Conservation (phyloP, 2,888 invertebrate genomes). For the Venusia cambrica region DNA sequence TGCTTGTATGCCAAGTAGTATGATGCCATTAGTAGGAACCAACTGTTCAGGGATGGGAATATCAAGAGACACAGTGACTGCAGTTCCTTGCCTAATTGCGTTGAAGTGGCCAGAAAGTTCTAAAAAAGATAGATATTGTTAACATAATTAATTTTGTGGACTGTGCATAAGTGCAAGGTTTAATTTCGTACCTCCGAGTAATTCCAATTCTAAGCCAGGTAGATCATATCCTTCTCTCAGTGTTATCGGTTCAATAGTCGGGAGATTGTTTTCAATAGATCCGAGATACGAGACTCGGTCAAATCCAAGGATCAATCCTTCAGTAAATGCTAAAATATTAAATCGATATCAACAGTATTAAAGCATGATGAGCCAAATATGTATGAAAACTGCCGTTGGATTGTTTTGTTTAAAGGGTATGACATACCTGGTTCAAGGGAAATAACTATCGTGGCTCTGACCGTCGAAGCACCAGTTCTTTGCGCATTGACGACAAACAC, state of each 20-base stretch:
- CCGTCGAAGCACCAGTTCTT: constrained; percentile 26
- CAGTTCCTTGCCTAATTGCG: constrained; percentile 4
- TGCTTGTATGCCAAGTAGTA: constrained; percentile 38
- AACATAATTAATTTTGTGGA: no score
- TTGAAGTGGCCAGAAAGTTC: constrained; percentile 18
- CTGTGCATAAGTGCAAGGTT: background rate
- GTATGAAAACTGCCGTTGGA: no score
- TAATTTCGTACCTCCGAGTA: constrained; percentile 36
- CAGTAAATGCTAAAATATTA: constrained; percentile 20
- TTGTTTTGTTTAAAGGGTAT: no score
- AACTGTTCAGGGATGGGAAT: constrained; percentile 33
- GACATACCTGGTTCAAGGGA: constrained; percentile 25
- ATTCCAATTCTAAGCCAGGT: constrained; percentile 31
- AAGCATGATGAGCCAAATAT: no score
- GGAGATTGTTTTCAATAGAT: constrained; percentile 25
- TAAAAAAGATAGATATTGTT: no score
- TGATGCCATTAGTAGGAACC: constrained; percentile 33
- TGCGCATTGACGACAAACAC: constrained; percentile 33
- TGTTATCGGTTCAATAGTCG: constrained; percentile 31
- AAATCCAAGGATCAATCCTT: constrained; percentile 30
- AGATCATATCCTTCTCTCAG: constrained; percentile 36
- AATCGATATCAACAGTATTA: no score
- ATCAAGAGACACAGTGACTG: constrained; percentile 14
- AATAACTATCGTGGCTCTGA: constrained; percentile 34
- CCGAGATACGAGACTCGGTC: constrained; percentile 35